Base-by-base conservation (phyloP, 1,140 invertebrate species). In the Euura lappo region DNA sequence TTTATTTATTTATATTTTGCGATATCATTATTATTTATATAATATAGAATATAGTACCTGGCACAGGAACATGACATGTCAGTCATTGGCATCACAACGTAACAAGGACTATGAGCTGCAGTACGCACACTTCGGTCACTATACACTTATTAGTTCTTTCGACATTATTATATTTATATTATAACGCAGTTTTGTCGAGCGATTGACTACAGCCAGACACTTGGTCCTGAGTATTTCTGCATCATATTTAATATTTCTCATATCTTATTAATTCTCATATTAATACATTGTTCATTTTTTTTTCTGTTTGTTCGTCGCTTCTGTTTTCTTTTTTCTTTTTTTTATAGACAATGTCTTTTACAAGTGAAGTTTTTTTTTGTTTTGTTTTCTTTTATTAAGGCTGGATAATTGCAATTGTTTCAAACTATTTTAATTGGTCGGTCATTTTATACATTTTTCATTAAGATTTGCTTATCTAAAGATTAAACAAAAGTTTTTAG, bases 21-120 rank as follows among this genome's bases (percentile, higher is more conserved):
- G 79, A 80, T 83, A 81, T 80, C 83, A 82, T 84, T 86, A 86
- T 81, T 28, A 60, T 78, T 83, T 79, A 82, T 85, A 85, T 81
- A 86, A 85, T 88, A 87, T 85, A 85, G 81, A 86, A 85, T 88
- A 87, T 87, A 88, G 86, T 88, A 87, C 85, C 87, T 88, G 87
- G 87, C 87, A 88, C 87, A 88, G 86, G 86, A 88, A 88, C 86
- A 88, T 88, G 87, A 88, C 85, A 81, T 85, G 79, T 85, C 84
- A 85, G 85, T 88, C 87, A 88, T 87, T 87, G 85, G 80, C 85
- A 88, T 88, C 86, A 88, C 86, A 87, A 88, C 85, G 81, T 86
- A 86, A 86, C 82, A 85, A 87, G 84, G 85, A 87, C 85, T 87
- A 85, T 81, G 81, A 85, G 84, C 84, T 87, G 83, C 78, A 82